Conservation (phyloP, 1,140 invertebrate species). For the Nasonia longicornis region DNA sequence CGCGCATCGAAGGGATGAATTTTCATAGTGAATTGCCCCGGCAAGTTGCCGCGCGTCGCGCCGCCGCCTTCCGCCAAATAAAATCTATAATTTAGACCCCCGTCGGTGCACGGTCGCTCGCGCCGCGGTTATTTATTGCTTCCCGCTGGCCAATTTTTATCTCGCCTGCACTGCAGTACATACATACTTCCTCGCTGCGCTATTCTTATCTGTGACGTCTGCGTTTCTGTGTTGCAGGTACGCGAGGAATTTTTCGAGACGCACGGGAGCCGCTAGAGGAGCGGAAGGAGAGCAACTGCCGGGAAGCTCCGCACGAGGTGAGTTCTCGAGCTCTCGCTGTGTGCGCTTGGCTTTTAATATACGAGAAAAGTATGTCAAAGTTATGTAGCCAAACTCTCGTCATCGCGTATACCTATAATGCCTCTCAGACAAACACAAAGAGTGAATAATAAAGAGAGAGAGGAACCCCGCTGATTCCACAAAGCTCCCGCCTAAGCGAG, state of each 20-base stretch:
- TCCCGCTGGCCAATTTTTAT: constrained; percentile 26
- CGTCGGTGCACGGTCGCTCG: neutral
- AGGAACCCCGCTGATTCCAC: neutral
- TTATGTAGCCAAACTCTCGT: neutral
- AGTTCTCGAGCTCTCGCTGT: neutral
- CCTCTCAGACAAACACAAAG: neutral
- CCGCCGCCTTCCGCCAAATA: constrained; percentile 17
- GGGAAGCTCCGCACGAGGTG: neutral
- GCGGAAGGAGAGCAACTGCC: constrained; percentile 2
- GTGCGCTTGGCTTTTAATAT: no score
- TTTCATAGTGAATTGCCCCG: constrained; percentile 26
- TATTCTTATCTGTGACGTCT: neutral
- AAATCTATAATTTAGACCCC: constrained; percentile 15
- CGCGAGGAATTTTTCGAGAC: neutral
- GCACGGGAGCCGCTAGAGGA: neutral
- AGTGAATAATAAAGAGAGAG: neutral
- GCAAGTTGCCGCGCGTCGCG: no score
- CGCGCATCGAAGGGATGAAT: constrained; percentile 28
- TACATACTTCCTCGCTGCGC: neutral
- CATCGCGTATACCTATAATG: neutral
- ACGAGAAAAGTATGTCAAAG: no score
- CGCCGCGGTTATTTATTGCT: constrained; percentile 26
- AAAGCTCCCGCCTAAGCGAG: neutral
- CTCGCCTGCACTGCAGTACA: neutral
- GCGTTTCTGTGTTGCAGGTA: constrained; percentile 1